A percentile compares a stretch with the other conserved stretches of the same genome.
Conservation (phyloP, 2,797 vertebrate genomes). For the Sandelia bainsii region DNA sequence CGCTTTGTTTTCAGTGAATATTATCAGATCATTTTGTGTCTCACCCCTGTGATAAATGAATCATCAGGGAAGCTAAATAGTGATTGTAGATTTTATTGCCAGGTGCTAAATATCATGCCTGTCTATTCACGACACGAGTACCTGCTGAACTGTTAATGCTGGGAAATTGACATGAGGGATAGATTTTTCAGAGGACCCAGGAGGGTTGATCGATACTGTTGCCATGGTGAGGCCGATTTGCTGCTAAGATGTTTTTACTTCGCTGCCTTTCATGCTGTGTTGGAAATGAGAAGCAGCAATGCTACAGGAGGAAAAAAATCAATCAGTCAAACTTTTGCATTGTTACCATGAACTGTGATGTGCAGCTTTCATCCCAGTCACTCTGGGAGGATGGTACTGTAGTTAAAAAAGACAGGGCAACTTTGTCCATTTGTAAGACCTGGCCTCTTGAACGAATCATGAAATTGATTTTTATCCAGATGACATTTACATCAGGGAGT, state of each 20-base stretch:
- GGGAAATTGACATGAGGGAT: slow-evolving; percentile 78
- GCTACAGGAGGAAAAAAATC: slow-evolving; percentile 64
- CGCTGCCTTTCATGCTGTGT: slow-evolving; percentile 72
- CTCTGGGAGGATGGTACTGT: slow-evolving; percentile 18
- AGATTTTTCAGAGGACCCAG: slow-evolving; percentile 78
- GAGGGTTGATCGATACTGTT: slow-evolving; percentile 82
- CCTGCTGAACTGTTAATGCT: slow-evolving; percentile 78
- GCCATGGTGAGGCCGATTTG: slow-evolving; percentile 81
- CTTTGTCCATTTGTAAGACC: slow-evolving; percentile 60
- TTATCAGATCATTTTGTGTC: slow-evolving; percentile 60
- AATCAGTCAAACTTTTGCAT: slow-evolving; percentile 73
- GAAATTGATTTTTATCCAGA: slow-evolving; percentile 73
- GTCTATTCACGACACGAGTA: slow-evolving; percentile 71
- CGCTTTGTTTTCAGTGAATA: slow-evolving; percentile 50
- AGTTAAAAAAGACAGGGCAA: slow-evolving; percentile 39
- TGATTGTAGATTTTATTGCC: slow-evolving; percentile 76
- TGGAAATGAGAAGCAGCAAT: slow-evolving; percentile 77
- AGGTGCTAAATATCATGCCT: slow-evolving; percentile 71
- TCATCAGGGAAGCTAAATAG: slow-evolving; percentile 72
- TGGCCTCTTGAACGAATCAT: slow-evolving; percentile 66
- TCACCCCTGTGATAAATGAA: slow-evolving; percentile 76
- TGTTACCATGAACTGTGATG: slow-evolving; percentile 51
- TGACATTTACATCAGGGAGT: slow-evolving; percentile 76
- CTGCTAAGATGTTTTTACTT: slow-evolving; percentile 82
- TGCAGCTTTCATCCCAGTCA: slow-evolving; percentile 29